Evolutionary conservation across 2,113 vertebrate species (phyloP).

Genomic region (Pleuronectes platessa): DNA sequence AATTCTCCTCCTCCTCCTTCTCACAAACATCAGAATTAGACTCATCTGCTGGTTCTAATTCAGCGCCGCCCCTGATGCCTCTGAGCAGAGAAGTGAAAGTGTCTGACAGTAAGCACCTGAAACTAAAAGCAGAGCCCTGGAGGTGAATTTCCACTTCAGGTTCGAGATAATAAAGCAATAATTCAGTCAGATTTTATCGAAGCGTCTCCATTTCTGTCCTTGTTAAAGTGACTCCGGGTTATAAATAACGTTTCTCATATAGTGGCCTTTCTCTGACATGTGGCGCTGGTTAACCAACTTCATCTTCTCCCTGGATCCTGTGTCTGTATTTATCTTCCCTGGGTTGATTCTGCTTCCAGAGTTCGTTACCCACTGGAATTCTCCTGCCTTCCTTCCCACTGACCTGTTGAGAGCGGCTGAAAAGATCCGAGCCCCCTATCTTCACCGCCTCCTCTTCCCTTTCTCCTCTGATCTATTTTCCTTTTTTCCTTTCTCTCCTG

Average conservation of each 20-base stretch:
- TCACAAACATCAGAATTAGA: neutral
- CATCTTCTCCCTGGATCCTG: neutral
- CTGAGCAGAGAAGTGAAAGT: neutral
- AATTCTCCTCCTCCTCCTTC: neutral
- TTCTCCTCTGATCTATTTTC: constrained; percentile 47
- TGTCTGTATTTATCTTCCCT: constrained; percentile 28
- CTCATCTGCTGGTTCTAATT: constrained; percentile 21
- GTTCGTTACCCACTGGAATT: constrained; percentile 48
- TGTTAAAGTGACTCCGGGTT: no score
- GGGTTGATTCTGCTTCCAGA: neutral
- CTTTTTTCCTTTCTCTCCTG: constrained; percentile 15
- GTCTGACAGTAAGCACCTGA: neutral
- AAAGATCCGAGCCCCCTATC: neutral
- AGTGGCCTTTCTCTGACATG: neutral
- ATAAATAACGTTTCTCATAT: no score
- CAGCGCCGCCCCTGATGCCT: neutral
- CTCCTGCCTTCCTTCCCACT: constrained; percentile 28
- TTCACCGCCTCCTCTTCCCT: constrained; percentile 4
- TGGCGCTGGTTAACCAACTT: constrained; percentile 12
- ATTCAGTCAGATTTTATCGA: no score
- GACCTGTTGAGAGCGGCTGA: constrained; percentile 44
- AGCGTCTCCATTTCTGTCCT: no score
- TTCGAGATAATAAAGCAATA: no score
- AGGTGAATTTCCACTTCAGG: neutral
- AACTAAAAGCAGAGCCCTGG: neutral